Evolutionary conservation across 2,797 vertebrate species (phyloP).

Genomic region (Hypotaenidia philippensis): DNA sequence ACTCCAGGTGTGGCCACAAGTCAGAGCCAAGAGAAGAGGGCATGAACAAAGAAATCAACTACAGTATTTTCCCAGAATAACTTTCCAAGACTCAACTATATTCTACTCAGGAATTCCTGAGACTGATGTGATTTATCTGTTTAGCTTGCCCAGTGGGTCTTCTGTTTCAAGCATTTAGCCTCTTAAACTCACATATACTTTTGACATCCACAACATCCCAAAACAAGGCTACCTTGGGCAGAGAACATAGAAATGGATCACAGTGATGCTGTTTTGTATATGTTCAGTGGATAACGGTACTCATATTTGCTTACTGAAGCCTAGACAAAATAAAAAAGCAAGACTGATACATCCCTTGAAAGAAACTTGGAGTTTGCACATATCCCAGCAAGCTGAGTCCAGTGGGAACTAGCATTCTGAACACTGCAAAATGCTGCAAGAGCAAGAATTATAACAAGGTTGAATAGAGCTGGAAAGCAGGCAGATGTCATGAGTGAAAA

Average conservation of each 20-base stretch:
- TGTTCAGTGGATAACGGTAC: neutral
- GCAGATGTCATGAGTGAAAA: conserved; percentile 54
- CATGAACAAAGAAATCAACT: neutral
- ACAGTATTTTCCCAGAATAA: neutral
- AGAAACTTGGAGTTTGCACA: neutral
- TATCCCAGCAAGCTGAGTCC: neutral
- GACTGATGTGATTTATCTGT: neutral
- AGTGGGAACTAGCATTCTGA: neutral
- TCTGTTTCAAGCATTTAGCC: neutral
- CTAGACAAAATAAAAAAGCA: neutral
- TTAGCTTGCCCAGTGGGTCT: neutral
- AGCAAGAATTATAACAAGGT: conserved; percentile 22
- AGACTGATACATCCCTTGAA: neutral
- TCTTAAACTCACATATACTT: neutral
- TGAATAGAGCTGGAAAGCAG: conserved; percentile 33
- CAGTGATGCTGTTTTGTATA: neutral
- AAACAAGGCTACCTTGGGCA: neutral
- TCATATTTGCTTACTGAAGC: neutral
- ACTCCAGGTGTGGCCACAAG: neutral
- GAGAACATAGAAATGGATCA: neutral
- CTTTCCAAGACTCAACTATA: neutral
- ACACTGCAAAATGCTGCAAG: neutral
- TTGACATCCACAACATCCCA: neutral
- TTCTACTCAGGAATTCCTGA: neutral
- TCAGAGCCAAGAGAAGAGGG: neutral